Conservation (phyloP, 2,113 vertebrate species). For the Baryphthengus martii region DNA sequence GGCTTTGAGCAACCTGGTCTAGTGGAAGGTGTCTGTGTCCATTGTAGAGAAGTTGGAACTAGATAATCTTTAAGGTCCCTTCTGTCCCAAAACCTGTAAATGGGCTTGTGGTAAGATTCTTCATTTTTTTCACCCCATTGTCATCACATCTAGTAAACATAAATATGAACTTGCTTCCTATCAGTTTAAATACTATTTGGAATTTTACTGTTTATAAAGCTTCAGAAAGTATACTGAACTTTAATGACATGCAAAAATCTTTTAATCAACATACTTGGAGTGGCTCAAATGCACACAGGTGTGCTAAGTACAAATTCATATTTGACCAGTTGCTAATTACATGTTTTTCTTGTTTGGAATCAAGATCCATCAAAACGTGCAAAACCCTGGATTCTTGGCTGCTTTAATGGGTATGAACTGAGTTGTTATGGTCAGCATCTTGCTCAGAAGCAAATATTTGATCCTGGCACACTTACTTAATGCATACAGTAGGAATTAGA, state of each 20-base stretch:
- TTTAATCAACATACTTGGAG: not conserved
- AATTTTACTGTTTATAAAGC: not conserved
- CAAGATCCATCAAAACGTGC: not conserved
- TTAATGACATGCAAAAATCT: not conserved
- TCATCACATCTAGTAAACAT: not conserved
- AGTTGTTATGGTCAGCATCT: not conserved
- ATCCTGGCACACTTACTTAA: not conserved
- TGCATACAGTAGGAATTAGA: not conserved
- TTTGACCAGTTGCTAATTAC: not conserved
- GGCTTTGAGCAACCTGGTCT: not conserved
- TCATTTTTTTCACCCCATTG: fast-evolving
- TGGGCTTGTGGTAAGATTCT: not conserved
- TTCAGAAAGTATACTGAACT: not conserved
- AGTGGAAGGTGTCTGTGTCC: not conserved
- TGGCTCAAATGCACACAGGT: not conserved
- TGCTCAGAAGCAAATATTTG: not conserved
- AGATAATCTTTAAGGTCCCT: not conserved
- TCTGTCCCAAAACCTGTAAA: not conserved
- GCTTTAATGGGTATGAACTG: not conserved
- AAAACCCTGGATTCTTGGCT: not conserved
- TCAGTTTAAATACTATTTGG: not conserved
- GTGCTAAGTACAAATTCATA: not conserved
- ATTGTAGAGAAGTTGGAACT: not conserved
- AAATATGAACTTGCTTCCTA: not conserved
- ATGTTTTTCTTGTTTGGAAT: not conserved